These are phyloP conservation scores for Chrysemys picta DNA, from an alignment of 2,113 vertebrate species.

Conservation along the genomic window DNA sequence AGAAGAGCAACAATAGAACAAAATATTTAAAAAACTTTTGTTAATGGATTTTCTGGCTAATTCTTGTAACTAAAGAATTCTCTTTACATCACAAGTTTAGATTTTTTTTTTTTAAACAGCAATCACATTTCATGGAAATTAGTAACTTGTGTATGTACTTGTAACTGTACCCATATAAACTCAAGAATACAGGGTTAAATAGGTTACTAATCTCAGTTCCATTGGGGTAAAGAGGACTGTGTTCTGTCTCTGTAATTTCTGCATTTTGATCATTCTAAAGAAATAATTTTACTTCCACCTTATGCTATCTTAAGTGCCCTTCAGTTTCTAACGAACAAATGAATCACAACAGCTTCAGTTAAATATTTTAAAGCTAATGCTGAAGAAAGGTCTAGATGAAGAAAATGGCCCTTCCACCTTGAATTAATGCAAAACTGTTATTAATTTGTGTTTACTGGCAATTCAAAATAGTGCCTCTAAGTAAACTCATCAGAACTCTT, in stretches of 20 bases:
- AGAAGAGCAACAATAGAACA: constrained; percentile 39
- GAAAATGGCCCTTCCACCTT: neutral
- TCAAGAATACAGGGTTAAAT: neutral
- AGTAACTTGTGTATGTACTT: neutral
- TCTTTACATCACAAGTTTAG: neutral
- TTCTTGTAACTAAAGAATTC: neutral
- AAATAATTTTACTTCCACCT: neutral
- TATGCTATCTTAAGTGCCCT: neutral
- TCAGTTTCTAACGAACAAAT: neutral
- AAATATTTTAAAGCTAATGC: neutral
- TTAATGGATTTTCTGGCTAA: neutral
- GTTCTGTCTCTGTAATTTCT: neutral
- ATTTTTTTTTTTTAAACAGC: neutral
- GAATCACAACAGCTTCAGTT: neutral
- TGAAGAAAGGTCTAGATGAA: neutral
- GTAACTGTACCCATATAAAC: neutral
- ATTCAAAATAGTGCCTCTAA: neutral
- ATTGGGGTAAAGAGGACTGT: neutral
- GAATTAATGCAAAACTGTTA: neutral
- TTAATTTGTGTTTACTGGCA: neutral
- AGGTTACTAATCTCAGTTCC: neutral
- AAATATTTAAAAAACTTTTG: neutral
- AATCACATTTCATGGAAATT: neutral
- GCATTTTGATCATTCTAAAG: neutral
- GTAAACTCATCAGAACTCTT: neutral